Evolutionary conservation across 2,797 vertebrate species (phyloP), one percentile per base, ranked within the genome.

Genomic region (Agapornis canus): DNA sequence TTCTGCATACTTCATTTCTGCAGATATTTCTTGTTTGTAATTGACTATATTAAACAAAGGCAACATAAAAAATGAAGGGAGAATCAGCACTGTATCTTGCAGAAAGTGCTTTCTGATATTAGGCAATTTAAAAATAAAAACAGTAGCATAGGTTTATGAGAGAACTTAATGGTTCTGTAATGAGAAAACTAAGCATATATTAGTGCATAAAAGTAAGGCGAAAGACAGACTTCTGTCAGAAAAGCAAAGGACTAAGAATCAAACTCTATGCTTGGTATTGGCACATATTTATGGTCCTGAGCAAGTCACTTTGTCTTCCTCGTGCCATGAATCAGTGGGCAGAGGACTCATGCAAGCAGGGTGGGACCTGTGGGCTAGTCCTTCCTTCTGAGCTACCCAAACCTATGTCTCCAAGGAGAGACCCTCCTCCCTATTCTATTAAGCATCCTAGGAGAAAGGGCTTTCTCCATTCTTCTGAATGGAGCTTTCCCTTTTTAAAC

Each of bases 21-120:
- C 93, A 97, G 94, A 96, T 95, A 97, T 95, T 97, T 96, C 95
- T 86, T 94, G 68, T 95, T 97, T 97, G 96, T 97, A 97, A 97
- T 95, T 95, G 89, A 93, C 86, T 82, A 70, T 95, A 94, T 95
- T 97, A 96, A 96, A 97, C 93, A 94, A 97, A 96, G 82, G 88
- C 82, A 94, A 84, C 89, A 86, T 90, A 93, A 92, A 94, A 96
- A 94, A 94, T 82, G 66, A 90, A 92, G 92, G 81, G 76, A 73
- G 73, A 94, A 65, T 76, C 82, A 66, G 86, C 31, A 51, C 49
- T 5, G 12, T 80, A 81, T 94, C 87, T 81, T 95, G 85, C 49
- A 93, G 94, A 85, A 95, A 92, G 90, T 54, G 76, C 86, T 92
- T 87, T 72, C 76, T 82, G 78, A 89, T 82, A 69, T 93, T 94